phyloP scores from a whole-genome alignment of 1,140 invertebrate species.

The Chironomus tepperi region DNA sequence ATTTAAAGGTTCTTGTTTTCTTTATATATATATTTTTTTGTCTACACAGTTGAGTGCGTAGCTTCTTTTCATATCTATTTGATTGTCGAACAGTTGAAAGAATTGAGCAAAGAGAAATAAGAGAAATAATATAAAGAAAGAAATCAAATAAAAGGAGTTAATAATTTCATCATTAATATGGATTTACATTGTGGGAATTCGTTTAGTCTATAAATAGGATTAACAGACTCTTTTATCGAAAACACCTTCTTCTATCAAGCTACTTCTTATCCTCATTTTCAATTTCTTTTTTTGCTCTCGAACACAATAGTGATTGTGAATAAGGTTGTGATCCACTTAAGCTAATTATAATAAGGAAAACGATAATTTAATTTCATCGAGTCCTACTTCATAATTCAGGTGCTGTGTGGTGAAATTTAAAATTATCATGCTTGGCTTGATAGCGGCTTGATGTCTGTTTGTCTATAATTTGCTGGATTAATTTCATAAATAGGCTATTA shows the following conservation, averaged over 20 bases:
- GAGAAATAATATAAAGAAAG: no score
- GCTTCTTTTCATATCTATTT: neutral
- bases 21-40: no score
- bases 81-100: no score
- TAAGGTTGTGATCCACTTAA: neutral
- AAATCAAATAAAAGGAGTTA: neutral
- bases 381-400: no score
- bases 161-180: slow-evolving; percentile 15
- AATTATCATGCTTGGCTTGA: no score
- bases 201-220: neutral
- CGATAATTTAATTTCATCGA: neutral
- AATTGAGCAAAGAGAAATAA: no score
- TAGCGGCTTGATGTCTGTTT: neutral
- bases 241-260: neutral
- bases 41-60: neutral
- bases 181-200: neutral
- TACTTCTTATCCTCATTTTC: no score
- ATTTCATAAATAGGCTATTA: neutral
- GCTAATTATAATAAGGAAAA: slow-evolving; percentile 1
- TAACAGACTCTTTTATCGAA: neutral
- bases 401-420: no score
- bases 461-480: neutral
- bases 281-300: no score
- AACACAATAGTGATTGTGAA: no score
- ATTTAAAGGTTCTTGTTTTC: neutral